Evolutionary conservation across 37 sponge, comb jelly and placozoan species (phyloP).

Genomic region (Chondrilla cf. caribensis): DNA sequence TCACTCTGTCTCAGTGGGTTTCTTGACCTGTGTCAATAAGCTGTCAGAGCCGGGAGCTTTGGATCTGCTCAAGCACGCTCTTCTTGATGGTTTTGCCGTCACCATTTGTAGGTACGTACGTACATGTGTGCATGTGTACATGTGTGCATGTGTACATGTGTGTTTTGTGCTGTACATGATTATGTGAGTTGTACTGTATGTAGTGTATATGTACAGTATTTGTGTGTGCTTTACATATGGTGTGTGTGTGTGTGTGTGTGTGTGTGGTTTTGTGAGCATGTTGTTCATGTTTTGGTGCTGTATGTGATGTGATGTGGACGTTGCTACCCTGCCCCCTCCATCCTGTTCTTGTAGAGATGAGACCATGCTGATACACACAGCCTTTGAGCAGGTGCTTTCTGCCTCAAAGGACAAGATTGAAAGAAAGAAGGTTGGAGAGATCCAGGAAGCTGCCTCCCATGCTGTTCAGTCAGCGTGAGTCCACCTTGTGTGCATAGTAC

Average conservation of each 20-base stretch:
- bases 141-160: too few species aligned
- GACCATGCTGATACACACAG: slow-evolving; percentile 40
- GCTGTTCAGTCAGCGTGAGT: slow-evolving; percentile 72
- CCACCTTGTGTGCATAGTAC: background rate
- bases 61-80: slow-evolving; percentile 84
- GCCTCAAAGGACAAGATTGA: slow-evolving; percentile 59
- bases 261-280: background rate
- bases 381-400: slow-evolving; percentile 58
- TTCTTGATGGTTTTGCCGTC: slow-evolving; percentile 78
- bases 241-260: too few species aligned
- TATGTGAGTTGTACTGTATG: too few species aligned
- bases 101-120: slow-evolving; percentile 59
- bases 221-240: too few species aligned
- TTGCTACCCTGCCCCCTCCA: background rate
- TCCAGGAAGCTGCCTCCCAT: slow-evolving; percentile 39
- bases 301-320: background rate
- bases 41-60: slow-evolving; percentile 44
- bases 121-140: too few species aligned
- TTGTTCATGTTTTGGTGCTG: background rate
- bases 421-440: slow-evolving; percentile 45
- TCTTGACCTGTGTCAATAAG: slow-evolving; percentile 61
- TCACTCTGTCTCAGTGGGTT: slow-evolving; percentile 47
- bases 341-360: slow-evolving; percentile 47
- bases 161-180: too few species aligned
- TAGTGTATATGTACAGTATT: too few species aligned